phyloP scores from a whole-genome alignment of 2,113 vertebrate genomes.

The Cynoglossus semilaevis region DNA sequence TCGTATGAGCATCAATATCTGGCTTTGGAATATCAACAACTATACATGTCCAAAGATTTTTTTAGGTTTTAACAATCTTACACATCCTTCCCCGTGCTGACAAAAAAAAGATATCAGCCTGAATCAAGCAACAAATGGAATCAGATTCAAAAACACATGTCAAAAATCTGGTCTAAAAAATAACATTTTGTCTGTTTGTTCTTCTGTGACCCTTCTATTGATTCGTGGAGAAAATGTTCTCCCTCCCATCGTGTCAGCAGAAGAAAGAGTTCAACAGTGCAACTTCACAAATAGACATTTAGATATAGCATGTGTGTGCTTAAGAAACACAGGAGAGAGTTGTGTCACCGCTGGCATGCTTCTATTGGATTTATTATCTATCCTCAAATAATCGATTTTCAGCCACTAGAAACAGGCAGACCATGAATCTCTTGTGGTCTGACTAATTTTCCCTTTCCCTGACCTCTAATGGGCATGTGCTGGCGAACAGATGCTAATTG shows the following conservation, averaged over 20 bases:
- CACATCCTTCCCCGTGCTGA: too few relatives aligned
- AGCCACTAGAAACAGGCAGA: neutral
- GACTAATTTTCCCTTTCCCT: neutral
- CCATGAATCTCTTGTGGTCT: conserved; percentile 2
- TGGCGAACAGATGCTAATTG: neutral
- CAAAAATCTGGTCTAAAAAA: neutral
- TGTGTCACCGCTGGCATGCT: neutral
- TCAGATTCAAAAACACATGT: neutral
- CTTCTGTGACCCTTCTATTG: conserved; percentile 11
- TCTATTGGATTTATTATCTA: neutral
- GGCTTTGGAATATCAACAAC: too few relatives aligned
- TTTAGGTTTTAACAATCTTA: too few relatives aligned
- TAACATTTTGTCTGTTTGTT: neutral
- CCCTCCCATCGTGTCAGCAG: neutral
- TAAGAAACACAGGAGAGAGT: neutral
- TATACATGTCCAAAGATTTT: too few relatives aligned
- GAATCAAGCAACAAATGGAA: neutral
- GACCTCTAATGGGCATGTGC: conserved; percentile 1
- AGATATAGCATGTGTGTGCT: neutral
- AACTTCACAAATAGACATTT: conserved; percentile 4
- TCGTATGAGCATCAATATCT: too few relatives aligned
- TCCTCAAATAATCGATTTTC: neutral
- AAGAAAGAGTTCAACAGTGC: neutral
- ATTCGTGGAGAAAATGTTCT: neutral
- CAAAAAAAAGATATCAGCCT: too few relatives aligned